These are phyloP conservation scores for Agrenia bidenticulata DNA, from an alignment of 2,888 invertebrate genomes.

Conservation along the genomic window DNA sequence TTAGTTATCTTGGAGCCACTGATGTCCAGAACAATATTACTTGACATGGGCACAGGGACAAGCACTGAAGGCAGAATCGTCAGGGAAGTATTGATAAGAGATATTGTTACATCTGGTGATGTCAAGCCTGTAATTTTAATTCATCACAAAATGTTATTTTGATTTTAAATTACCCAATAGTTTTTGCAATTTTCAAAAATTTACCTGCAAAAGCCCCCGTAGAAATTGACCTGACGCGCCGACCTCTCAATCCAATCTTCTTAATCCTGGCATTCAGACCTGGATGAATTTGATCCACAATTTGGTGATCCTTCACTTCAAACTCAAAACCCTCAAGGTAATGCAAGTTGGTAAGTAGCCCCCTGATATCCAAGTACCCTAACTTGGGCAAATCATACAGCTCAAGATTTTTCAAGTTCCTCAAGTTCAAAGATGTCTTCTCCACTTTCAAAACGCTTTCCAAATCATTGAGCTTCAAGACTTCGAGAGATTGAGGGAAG, in stretches of 20 bases:
- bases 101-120: constrained; percentile 69
- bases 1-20: constrained; percentile 75
- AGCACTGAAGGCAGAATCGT: constrained; percentile 75
- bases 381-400: constrained; percentile 76
- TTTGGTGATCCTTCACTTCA: constrained; percentile 75
- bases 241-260: constrained; percentile 48
- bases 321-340: constrained; percentile 75
- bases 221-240: constrained; percentile 64
- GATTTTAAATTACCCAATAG: not conserved
- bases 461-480: constrained; percentile 68
- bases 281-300: constrained; percentile 75
- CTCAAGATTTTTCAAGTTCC: constrained; percentile 69
- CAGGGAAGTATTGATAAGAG: constrained; percentile 77
- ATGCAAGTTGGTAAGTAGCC: constrained; percentile 72
- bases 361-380: constrained; percentile 73
- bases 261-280: constrained; percentile 48
- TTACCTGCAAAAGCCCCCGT: constrained; percentile 78
- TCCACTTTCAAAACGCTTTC: constrained; percentile 74
- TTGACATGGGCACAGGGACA: constrained; percentile 82
- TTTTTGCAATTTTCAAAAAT: too few species aligned
- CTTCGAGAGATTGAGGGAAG: constrained; percentile 65
- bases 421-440: constrained; percentile 74
- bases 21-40: constrained; percentile 74
- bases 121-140: constrained; percentile 60
- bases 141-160: not conserved